phyloP scores from a whole-genome alignment of 2,113 vertebrate genomes.

The Brachirus orientalis region DNA sequence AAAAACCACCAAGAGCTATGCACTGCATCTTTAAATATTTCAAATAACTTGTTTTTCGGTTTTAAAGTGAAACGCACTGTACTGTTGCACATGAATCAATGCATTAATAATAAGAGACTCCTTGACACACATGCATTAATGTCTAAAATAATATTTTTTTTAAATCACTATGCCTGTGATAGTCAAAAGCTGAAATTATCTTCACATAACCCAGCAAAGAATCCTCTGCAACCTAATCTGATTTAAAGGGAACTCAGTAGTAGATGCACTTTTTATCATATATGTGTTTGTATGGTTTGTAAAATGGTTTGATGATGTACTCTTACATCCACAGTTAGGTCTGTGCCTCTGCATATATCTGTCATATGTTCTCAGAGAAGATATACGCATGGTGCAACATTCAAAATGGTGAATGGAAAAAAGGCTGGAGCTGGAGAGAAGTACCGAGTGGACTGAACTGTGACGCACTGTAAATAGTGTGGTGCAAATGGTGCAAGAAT shows the following conservation, averaged over 20 bases:
- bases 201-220: slow-evolving; percentile 42
- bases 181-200: slow-evolving; percentile 14
- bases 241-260: slow-evolving; percentile 60
- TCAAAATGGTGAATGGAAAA: slow-evolving; percentile 49
- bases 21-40: background rate
- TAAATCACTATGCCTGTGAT: too few species aligned
- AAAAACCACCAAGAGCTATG: too few species aligned
- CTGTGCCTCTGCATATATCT: slow-evolving; percentile 78
- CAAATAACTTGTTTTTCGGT: slow-evolving; percentile 14
- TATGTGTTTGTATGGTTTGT: slow-evolving; percentile 75
- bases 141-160: slow-evolving; percentile 44
- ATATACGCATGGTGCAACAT: slow-evolving; percentile 73
- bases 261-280: slow-evolving; percentile 52
- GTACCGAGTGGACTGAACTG: slow-evolving; percentile 69
- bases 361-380: slow-evolving; percentile 67
- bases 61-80: slow-evolving; percentile 6
- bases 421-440: slow-evolving; percentile 80
- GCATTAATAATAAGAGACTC: too few species aligned
- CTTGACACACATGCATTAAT: slow-evolving; percentile 29
- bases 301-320: slow-evolving; percentile 60
- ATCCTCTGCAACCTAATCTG: slow-evolving; percentile 45
- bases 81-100: too few species aligned
- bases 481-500: slow-evolving; percentile 51
- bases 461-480: slow-evolving; percentile 72
- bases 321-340: slow-evolving; percentile 67